Percentiles rank a stretch among this genome's conserved stretches.
phyloP scores from a whole-genome alignment of 2,888 invertebrate species.

The Antitype chi region DNA sequence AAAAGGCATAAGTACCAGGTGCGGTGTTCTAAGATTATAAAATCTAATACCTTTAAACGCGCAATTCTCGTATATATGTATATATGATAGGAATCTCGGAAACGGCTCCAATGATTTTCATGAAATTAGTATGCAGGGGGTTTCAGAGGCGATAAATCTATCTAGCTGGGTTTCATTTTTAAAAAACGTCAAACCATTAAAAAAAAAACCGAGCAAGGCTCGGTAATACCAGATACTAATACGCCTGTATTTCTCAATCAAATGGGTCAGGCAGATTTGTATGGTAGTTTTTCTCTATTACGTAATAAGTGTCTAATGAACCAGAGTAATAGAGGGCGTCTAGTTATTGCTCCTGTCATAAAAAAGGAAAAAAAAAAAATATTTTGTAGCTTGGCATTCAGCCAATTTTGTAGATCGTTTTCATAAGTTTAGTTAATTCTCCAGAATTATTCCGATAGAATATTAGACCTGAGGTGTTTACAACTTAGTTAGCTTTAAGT shows the following conservation, averaged over 20 bases:
- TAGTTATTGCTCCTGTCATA: neutral
- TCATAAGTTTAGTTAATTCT: neutral
- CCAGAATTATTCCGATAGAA: neutral
- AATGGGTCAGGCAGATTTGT: neutral
- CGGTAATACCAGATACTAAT: too few species aligned
- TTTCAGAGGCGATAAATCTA: too few species aligned
- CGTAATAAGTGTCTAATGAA: neutral
- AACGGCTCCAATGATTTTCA: too few species aligned
- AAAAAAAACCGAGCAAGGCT: too few species aligned
- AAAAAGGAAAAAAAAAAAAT: neutral
- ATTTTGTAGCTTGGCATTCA: neutral
- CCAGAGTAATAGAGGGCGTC: neutral
- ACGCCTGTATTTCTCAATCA: neutral
- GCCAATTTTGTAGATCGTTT: neutral
- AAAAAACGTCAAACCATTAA: too few species aligned
- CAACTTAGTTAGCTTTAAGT: too few species aligned
- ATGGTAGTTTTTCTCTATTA: neutral
- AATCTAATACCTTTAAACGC: too few species aligned
- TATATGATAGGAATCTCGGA: too few species aligned
- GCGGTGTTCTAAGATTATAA: slow-evolving; percentile 17
- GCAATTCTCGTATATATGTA: too few species aligned
- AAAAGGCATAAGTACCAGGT: slow-evolving; percentile 88
- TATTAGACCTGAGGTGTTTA: neutral
- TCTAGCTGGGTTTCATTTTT: too few species aligned
- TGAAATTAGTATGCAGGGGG: too few species aligned